Percentiles rank a stretch among this genome's conserved stretches.
Conservation (phyloP, 2,113 vertebrate genomes). For the Podilymbus podiceps region DNA sequence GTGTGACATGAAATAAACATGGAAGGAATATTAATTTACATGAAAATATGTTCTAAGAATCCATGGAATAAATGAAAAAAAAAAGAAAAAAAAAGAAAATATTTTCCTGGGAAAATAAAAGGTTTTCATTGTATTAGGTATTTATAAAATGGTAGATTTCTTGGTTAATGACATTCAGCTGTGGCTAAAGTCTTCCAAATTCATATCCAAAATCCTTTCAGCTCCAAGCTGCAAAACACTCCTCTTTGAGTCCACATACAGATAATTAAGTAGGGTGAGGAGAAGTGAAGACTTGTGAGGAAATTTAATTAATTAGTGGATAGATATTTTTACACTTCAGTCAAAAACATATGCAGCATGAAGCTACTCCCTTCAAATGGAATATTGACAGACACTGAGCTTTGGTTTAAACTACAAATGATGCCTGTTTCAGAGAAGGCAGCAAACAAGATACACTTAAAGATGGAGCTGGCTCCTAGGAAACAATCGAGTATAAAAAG, state of each 20-base stretch:
- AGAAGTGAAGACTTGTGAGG: not conserved
- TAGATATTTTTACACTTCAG: not conserved
- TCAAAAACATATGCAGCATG: not conserved
- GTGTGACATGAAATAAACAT: not conserved
- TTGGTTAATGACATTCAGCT: not conserved
- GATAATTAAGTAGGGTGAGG: not conserved
- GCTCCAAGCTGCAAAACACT: not conserved
- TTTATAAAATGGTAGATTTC: not conserved
- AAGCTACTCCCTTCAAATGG: not conserved
- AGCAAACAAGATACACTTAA: not conserved
- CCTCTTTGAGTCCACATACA: not conserved
- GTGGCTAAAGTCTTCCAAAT: not conserved
- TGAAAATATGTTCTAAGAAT: not conserved
- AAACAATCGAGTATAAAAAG: not conserved
- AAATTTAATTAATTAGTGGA: not conserved
- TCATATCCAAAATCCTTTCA: not conserved
- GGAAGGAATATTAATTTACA: not conserved
- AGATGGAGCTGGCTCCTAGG: not conserved
- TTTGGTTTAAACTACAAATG: not conserved
- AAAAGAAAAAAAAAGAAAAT: not conserved
- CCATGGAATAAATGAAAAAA: not conserved
- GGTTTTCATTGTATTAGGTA: rapidly evolving
- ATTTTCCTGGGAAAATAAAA: not conserved
- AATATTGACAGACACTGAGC: not conserved
- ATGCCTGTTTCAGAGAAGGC: not conserved